Conservation (phyloP, 1,140 invertebrate genomes). For the Macrocentrus cingulum region DNA sequence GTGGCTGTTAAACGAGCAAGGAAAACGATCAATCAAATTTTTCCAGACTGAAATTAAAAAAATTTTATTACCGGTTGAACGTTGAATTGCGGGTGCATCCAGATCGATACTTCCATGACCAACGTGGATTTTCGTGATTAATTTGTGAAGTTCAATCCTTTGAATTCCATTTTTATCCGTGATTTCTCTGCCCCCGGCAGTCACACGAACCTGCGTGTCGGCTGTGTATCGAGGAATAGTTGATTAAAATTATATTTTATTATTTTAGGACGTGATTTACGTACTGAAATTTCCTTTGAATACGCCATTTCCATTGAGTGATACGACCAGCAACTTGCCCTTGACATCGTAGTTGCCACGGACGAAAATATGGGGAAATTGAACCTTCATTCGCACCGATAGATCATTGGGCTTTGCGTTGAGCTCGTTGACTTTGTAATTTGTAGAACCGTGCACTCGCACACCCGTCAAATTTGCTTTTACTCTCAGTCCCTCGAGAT, state of each 20-base stretch:
- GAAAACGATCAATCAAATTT: neutral
- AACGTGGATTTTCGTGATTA: slow-evolving; percentile 65
- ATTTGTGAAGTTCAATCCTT: slow-evolving; percentile 64
- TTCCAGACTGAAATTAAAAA: neutral
- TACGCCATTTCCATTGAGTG: slow-evolving; percentile 67
- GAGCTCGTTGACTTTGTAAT: slow-evolving; percentile 66
- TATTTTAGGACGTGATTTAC: slow-evolving; percentile 38
- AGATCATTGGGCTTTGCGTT: slow-evolving; percentile 66
- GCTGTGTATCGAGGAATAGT: slow-evolving; percentile 47
- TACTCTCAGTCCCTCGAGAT: slow-evolving; percentile 65
- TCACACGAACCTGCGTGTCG: slow-evolving; percentile 59
- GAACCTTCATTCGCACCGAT: slow-evolving; percentile 60
- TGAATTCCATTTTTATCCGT: slow-evolving; percentile 63
- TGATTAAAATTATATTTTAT: too few species aligned
- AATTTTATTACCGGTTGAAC: slow-evolving; percentile 47
- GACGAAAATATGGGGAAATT: slow-evolving; percentile 63
- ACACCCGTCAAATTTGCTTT: slow-evolving; percentile 69
- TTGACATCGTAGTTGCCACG: slow-evolving; percentile 69
- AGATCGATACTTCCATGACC: slow-evolving; percentile 64
- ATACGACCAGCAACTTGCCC: slow-evolving; percentile 66
- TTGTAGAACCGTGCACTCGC: slow-evolving; percentile 63
- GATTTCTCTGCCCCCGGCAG: slow-evolving; percentile 60
- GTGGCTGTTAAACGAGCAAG: slow-evolving; percentile 54
- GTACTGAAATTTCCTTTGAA: slow-evolving; percentile 73
- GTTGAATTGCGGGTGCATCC: slow-evolving; percentile 47